Evolutionary conservation across 2,113 vertebrate species (phyloP), one percentile per base, ranked within the genome.

Genomic region (Oncorhynchus keta): DNA sequence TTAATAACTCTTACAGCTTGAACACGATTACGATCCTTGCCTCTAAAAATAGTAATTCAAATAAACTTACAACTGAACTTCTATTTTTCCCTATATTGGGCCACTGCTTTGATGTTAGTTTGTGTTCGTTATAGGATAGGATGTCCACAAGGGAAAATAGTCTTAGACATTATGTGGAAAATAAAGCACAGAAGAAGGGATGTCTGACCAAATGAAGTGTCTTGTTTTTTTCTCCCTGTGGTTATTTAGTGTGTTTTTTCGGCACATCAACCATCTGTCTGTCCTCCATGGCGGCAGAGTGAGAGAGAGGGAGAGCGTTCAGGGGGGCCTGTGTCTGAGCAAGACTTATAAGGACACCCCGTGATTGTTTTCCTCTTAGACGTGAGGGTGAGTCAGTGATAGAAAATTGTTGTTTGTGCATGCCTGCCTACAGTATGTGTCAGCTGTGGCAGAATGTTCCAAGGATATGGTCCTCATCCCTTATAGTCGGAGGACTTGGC

Each of bases 181-280:
- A 20, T 57, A 18, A 57, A 20, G 18, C 55, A 14, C 55, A 20
- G 55, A 20, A 20, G 9, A 11, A 45, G 39, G 39, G 2, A 45
- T 45, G 39, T 45, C 55, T 57, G 14, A 18, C 55, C 16, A 57
- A 57, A 20, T 57, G 55, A 20, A 57, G 55, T 20, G 14, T 57
- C 55, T 57, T 5, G 13, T 57, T 20, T 57, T 57, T 57, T 20
- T 20, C 18, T 20, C 55, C 55, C 5, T 5, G 55, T 14, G 55
- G 55, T 57, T 57, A 45, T 72, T 55, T 22, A 20, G 70, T 55
- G 49, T 28, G 70, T 59, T 35, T 68, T 16, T 48, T 55, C 2
- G 2, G 26, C 49, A 30, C 65, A 30, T 59, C 28, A 61, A 39
- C 66, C 74, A 73, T 57, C 68, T 71, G 67, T 16, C 55, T 59